phyloP scores from a whole-genome alignment of 2,888 invertebrate genomes.

The Pyrrhosoma nymphula region DNA sequence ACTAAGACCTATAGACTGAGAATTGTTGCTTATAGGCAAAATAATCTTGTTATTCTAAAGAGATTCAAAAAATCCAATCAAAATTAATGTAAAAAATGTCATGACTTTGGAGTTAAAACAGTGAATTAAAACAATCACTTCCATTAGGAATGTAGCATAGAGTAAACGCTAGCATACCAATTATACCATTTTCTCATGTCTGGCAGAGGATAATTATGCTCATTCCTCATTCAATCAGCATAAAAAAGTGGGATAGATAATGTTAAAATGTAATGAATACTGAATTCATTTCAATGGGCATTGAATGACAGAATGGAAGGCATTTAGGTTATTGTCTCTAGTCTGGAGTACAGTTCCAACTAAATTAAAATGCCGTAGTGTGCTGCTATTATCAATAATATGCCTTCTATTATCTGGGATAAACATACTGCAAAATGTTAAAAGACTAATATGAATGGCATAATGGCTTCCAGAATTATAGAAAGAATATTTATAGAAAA shows the following conservation, averaged over 20 bases:
- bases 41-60: slow-evolving; percentile 30
- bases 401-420: slow-evolving; percentile 46
- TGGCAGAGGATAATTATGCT: slow-evolving; percentile 6
- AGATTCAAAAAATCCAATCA: slow-evolving; percentile 45
- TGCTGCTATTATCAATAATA: slow-evolving; percentile 29
- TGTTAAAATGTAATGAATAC: slow-evolving; percentile 11
- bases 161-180: slow-evolving; percentile 36
- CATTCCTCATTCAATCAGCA: not conserved
- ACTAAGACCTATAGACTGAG: not conserved
- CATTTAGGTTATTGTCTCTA: slow-evolving; percentile 63
- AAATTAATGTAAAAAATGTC: slow-evolving; percentile 51
- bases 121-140: slow-evolving; percentile 46
- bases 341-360: slow-evolving; percentile 54
- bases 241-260: not conserved
- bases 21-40: not conserved
- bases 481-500: slow-evolving; percentile 41
- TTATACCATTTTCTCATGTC: slow-evolving; percentile 2
- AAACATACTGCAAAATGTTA: not conserved
- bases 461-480: slow-evolving; percentile 14
- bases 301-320: slow-evolving; percentile 59
- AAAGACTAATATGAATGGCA: not conserved
- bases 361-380: slow-evolving; percentile 12
- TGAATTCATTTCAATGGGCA: not conserved
- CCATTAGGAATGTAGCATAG: slow-evolving; percentile 54
- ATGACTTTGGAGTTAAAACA: slow-evolving; percentile 56